phyloP scores from a whole-genome alignment of 1,140 invertebrate species.

The Drosophila quadrilineata region DNA sequence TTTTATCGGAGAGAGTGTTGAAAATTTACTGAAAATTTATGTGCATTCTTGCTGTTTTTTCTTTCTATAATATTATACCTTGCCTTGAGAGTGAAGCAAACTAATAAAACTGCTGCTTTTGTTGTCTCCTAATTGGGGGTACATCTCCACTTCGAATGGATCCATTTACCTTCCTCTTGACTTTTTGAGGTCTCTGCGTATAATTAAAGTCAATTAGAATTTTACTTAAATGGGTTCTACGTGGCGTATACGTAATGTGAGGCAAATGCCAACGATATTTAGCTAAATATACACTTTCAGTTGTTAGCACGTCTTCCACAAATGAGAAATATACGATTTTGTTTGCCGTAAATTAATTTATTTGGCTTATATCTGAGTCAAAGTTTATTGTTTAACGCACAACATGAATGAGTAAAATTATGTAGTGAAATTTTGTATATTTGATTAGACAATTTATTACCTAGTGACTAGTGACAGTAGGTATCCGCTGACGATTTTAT shows the following conservation, averaged over 20 bases:
- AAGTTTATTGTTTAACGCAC: conserved; percentile 15
- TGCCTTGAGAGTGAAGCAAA: too few relatives aligned
- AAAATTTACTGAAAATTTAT: too few relatives aligned
- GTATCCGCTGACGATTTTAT: conserved; percentile 18
- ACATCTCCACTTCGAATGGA: not conserved
- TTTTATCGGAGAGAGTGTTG: too few relatives aligned
- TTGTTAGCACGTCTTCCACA: conserved; percentile 53
- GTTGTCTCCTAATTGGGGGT: too few relatives aligned
- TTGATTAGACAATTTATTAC: conserved; percentile 23
- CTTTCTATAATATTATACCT: too few relatives aligned
- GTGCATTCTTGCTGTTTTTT: too few relatives aligned
- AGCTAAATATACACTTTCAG: conserved; percentile 41
- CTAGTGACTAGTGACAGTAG: not conserved
- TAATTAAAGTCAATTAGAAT: conserved; percentile 76
- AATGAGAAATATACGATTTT: conserved; percentile 31
- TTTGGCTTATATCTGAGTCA: conserved; percentile 8
- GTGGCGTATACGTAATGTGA: conserved; percentile 68
- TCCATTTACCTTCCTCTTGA: conserved; percentile 26
- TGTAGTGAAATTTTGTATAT: conserved; percentile 11
- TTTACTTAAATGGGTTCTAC: conserved; percentile 65
- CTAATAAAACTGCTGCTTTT: conserved; percentile 58
- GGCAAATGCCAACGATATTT: conserved; percentile 52
- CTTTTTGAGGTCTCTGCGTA: conserved; percentile 56
- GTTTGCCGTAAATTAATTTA: conserved; percentile 24
- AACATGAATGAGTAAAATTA: not conserved